A percentile compares a stretch with the other conserved stretches of the same genome.
Evolutionary conservation across 2,113 vertebrate genomes (phyloP).

Genomic region (Megatriorchis doriae): DNA sequence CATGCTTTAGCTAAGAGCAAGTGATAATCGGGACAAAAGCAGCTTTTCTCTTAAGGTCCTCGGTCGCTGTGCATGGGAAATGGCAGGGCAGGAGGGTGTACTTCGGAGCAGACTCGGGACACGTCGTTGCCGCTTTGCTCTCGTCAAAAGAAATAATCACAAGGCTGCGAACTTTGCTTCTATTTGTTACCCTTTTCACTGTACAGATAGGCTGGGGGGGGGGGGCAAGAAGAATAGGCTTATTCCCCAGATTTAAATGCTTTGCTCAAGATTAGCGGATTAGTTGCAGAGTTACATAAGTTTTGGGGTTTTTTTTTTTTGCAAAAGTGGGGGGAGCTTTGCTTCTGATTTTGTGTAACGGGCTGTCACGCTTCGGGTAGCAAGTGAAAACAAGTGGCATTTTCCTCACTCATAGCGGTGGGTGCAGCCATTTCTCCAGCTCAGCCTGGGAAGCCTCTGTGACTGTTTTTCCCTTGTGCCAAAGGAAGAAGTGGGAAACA

Average conservation of each 20-base stretch:
- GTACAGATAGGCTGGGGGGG: not conserved
- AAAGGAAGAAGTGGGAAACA: not conserved
- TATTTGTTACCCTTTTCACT: not conserved
- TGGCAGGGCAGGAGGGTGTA: not conserved
- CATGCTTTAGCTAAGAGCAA: slow-evolving; percentile 19
- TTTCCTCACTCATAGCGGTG: not conserved
- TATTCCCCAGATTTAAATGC: slow-evolving; percentile 28
- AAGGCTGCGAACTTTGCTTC: not conserved
- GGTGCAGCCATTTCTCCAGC: not conserved
- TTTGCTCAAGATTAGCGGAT: slow-evolving; percentile 47
- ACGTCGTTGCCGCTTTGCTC: not conserved
- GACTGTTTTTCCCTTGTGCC: not conserved
- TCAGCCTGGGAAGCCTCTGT: not conserved
- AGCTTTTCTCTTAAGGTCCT: not conserved
- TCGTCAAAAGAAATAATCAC: not conserved
- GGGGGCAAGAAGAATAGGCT: not conserved
- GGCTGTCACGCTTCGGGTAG: not conserved
- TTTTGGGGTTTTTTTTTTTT: not conserved
- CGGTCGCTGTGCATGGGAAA: not conserved
- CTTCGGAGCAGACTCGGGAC: not conserved
- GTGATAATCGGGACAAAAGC: not conserved
- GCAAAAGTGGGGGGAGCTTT: not conserved
- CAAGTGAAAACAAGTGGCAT: not conserved
- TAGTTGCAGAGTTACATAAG: slow-evolving; percentile 27
- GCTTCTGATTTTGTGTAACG: not conserved